A percentile compares a stretch with the other conserved stretches of the same genome.
phyloP scores from a whole-genome alignment of 2,113 vertebrate genomes.

The Cichladusa arquata region DNA sequence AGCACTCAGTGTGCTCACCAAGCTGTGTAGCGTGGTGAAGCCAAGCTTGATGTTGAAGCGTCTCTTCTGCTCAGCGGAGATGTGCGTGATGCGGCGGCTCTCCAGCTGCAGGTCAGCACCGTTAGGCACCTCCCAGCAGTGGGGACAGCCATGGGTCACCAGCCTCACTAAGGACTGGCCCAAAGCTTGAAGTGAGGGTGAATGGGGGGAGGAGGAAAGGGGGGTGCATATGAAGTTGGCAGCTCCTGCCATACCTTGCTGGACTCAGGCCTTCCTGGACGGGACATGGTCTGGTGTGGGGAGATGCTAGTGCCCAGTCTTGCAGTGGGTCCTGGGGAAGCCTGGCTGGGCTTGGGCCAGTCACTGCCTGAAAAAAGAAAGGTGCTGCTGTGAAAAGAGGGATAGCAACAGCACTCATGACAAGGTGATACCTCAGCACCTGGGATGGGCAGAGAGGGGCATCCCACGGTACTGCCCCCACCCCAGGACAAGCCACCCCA shows the following conservation, averaged over 20 bases:
- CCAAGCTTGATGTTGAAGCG: slow-evolving; percentile 98
- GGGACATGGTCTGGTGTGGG: slow-evolving; percentile 58
- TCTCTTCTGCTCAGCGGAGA: slow-evolving; percentile 97
- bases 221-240: not conserved
- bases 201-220: not conserved
- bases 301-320: slow-evolving; percentile 65
- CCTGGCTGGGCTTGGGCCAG: slow-evolving; percentile 38
- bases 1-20: slow-evolving; percentile 89
- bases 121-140: not conserved
- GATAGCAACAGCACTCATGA: not conserved
- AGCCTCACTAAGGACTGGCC: not conserved
- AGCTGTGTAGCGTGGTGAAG: slow-evolving; percentile 90
- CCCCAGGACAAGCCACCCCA: not conserved
- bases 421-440: not conserved
- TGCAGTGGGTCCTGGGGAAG: not conserved
- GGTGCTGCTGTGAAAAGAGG: not conserved
- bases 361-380: slow-evolving; percentile 55
- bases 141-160: not conserved
- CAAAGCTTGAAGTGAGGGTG: not conserved
- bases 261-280: slow-evolving; percentile 74
- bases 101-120: slow-evolving; percentile 70
- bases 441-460: fast-evolving
- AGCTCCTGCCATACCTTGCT: slow-evolving; percentile 77
- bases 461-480: fast-evolving
- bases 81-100: slow-evolving; percentile 90